phyloP scores from a whole-genome alignment of 2,113 vertebrate genomes.

The Silurus asotus region DNA sequence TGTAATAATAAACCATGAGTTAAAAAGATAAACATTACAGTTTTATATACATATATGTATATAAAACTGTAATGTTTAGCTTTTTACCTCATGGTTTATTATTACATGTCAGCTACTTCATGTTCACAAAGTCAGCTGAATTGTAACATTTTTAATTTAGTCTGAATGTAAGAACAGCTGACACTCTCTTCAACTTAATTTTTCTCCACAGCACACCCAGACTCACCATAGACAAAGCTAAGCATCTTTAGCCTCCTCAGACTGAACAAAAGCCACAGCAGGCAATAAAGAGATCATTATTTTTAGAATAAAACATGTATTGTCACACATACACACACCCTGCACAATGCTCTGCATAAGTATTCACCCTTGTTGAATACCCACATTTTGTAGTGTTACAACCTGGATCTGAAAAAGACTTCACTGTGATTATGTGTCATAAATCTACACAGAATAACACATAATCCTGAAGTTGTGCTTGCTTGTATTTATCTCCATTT shows the following conservation, averaged over 20 bases:
- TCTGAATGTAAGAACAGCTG: conserved; percentile 29
- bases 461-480: neutral
- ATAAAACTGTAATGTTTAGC: neutral
- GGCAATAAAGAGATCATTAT: conserved; percentile 34
- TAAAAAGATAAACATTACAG: neutral
- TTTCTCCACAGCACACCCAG: neutral
- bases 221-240: conserved; percentile 48
- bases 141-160: neutral
- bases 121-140: neutral
- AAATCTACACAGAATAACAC: neutral
- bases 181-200: neutral
- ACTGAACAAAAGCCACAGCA: conserved; percentile 45
- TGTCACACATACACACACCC: conserved; percentile 11
- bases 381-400: neutral
- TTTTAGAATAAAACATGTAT: conserved; percentile 19
- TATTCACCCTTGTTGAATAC: neutral
- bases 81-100: neutral
- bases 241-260: conserved; percentile 40
- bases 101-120: neutral
- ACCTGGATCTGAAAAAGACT: neutral
- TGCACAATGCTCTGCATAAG: neutral
- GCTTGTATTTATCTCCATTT: neutral
- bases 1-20: neutral
- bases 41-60: neutral
- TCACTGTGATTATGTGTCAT: neutral